Evolutionary conservation across 2,888 invertebrate species (phyloP), one percentile per base, ranked within the genome.

Genomic region (Bellardia pandia): DNA sequence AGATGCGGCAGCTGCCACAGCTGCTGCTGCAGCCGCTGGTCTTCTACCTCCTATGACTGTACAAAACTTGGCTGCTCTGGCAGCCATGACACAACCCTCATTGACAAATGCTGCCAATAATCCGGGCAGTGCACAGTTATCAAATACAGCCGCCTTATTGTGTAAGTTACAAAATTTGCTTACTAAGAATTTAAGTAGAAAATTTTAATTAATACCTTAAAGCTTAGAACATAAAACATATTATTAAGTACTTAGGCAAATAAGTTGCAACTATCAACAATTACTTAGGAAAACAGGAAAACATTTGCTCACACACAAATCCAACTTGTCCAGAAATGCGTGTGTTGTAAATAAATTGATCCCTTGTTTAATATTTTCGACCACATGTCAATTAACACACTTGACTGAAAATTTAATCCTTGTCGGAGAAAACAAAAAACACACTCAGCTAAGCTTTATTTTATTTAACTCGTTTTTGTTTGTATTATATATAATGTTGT

Each of bases 31-130:
- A 68, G 93, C 93, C 75, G 91, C 95, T 80, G 94, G 94, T 84
- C 92, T 95, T 78, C 92, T 96, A 92, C 96, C 96, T 89, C 97
- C 97, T 51, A 97, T 98, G 94, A 97, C 97, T 90, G 96, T 98
- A 94, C 98, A 98, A 95, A 98, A 98, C 94, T 94, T 98, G 92
- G 98, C 98, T 89, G 98, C 98, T 74, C 94, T 98, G 90, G 98
- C 98, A 80, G 93, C 94, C 92, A 93, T 95, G 93, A 91, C 93
- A 89, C 94, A 93, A 93, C 94, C 89, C 90, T 94, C 85, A 94
- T 95, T 90, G 90, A 90, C 92, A 79, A 92, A 92, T 87, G 91
- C 92, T 69, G 91, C 93, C 89, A 89, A 91, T 80, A 93, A 93
- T 85, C 92, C 93, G 33, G 92, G 92, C 86, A 93, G 90, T 85